phyloP scores from a whole-genome alignment of 2,888 invertebrate species.

The Microctonus hyperodae region DNA sequence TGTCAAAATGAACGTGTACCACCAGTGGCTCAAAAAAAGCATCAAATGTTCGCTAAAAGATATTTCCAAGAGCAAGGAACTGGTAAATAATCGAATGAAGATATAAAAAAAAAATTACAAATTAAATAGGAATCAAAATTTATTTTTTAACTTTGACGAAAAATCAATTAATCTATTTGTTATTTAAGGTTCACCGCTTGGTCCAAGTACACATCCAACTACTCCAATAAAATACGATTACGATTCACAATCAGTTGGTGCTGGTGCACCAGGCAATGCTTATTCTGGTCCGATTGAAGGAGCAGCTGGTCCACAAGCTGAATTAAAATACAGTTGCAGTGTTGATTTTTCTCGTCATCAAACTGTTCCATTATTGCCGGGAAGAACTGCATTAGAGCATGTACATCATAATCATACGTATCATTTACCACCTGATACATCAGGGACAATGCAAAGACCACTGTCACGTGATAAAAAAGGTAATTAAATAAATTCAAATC shows the following conservation, averaged over 20 bases:
- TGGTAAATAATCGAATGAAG: slow-evolving; percentile 41
- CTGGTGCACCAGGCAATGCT: slow-evolving; percentile 60
- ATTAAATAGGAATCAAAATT: no score
- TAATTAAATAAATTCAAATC: slow-evolving; percentile 45
- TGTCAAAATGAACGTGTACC: slow-evolving; percentile 68
- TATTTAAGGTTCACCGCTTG: slow-evolving; percentile 53
- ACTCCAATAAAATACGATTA: slow-evolving; percentile 68
- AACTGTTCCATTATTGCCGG: slow-evolving; percentile 41
- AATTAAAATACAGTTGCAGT: slow-evolving; percentile 75
- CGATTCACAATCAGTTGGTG: slow-evolving; percentile 54
- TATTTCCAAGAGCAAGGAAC: slow-evolving; percentile 74
- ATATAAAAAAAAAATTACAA: no score
- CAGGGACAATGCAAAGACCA: slow-evolving; percentile 70
- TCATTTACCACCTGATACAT: slow-evolving; percentile 76
- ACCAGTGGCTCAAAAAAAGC: slow-evolving; percentile 85
- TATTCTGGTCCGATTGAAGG: slow-evolving; percentile 64
- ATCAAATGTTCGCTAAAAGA: slow-evolving; percentile 90
- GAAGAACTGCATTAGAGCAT: slow-evolving; percentile 68
- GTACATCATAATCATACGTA: slow-evolving; percentile 90
- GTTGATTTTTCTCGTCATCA: slow-evolving; percentile 71
- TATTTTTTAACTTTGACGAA: slow-evolving; percentile 3
- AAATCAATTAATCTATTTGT: neutral
- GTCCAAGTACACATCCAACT: slow-evolving; percentile 49
- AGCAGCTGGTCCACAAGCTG: slow-evolving; percentile 66
- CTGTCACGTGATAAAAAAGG: slow-evolving; percentile 77